These are phyloP conservation scores for Zaprionus kolodkinae DNA, from an alignment of 1,140 invertebrate genomes.

Conservation along the genomic window DNA sequence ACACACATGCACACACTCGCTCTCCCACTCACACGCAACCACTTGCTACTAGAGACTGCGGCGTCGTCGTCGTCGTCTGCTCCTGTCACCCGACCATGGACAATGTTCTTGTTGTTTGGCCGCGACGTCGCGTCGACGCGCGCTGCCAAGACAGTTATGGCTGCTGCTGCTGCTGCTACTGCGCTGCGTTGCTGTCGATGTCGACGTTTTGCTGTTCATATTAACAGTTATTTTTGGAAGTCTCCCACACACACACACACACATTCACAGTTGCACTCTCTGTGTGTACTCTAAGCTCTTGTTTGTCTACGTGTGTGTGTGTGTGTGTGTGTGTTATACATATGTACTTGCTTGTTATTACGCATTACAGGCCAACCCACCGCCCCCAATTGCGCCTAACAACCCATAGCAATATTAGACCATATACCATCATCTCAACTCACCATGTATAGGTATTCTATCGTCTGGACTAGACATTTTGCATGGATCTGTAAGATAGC, in stretches of 20 bases:
- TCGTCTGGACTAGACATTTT: conserved; percentile 84
- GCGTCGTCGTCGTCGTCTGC: conserved; percentile 23
- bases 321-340: conserved; percentile 1
- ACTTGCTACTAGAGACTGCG: conserved; percentile 22
- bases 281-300: conserved; percentile 51
- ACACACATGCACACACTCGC: not conserved
- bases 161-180: not conserved
- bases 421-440: conserved; percentile 44
- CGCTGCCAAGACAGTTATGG: conserved; percentile 21
- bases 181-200: not conserved
- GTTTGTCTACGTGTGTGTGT: conserved; percentile 23
- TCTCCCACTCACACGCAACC: not conserved
- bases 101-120: conserved; percentile 68
- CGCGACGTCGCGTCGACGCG: not conserved
- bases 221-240: conserved; percentile 76
- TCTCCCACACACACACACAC: conserved; percentile 2
- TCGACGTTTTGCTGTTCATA: conserved; percentile 42
- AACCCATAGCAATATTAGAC: conserved; percentile 19
- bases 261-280: conserved; percentile 10
- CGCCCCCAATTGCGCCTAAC: not conserved
- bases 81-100: conserved; percentile 68
- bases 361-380: conserved; percentile 7
- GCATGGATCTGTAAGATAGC: conserved; percentile 62
- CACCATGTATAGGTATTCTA: conserved; percentile 82
- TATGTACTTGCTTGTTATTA: conserved; percentile 48